phyloP scores from a whole-genome alignment of 2,797 vertebrate genomes.

The Pipistrellus kuhlii region DNA sequence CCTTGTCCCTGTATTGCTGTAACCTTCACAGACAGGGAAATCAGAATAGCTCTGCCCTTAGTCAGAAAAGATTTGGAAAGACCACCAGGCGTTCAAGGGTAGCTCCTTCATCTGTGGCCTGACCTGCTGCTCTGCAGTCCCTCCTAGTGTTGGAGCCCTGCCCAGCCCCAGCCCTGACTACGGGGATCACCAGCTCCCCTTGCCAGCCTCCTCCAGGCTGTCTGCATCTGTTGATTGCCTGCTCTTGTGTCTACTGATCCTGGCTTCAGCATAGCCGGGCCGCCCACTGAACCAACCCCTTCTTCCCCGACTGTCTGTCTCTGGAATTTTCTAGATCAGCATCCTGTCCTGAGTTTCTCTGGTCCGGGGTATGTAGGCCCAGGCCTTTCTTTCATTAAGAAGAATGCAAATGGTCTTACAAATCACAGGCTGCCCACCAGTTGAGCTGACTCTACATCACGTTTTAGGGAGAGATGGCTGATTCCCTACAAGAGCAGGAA shows the following conservation, averaged over 20 bases:
- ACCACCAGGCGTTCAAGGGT: not conserved
- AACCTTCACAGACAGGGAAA: not conserved
- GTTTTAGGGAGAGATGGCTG: accelerated
- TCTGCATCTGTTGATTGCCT: not conserved
- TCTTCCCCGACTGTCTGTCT: not conserved
- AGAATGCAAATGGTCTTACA: not conserved
- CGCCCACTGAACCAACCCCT: not conserved
- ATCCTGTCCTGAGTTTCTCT: not conserved
- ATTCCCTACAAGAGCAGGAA: not conserved
- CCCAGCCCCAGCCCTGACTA: not conserved
- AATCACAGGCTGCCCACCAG: not conserved
- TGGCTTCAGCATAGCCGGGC: not conserved
- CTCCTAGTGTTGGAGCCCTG: accelerated
- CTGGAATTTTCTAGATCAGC: not conserved
- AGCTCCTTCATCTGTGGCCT: accelerated
- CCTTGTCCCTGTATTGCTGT: not conserved
- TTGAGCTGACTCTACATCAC: accelerated
- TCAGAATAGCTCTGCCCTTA: not conserved
- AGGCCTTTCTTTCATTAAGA: not conserved
- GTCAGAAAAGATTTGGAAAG: not conserved
- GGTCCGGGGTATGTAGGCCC: not conserved
- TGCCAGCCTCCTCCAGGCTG: too few relatives aligned
- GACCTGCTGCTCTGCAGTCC: not conserved
- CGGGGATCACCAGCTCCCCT: not conserved
- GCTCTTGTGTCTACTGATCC: not conserved